phyloP scores from a whole-genome alignment of 1,140 invertebrate genomes.

The Brachystomella parvula region DNA sequence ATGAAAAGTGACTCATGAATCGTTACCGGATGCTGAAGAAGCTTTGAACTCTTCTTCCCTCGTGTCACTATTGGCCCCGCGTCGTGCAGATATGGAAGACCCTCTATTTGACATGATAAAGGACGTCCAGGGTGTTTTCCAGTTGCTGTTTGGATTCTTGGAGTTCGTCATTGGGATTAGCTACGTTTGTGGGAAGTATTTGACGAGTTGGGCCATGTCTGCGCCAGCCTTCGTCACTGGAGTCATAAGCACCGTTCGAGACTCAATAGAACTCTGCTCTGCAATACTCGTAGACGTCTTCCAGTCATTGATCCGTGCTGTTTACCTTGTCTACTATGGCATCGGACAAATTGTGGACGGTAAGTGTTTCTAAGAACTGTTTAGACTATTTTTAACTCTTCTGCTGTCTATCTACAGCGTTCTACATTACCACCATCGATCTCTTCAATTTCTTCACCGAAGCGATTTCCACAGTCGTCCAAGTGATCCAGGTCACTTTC shows the following conservation, averaged over 20 bases:
- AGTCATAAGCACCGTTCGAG: neutral
- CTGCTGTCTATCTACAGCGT: conserved; percentile 4
- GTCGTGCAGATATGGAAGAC: conserved; percentile 18
- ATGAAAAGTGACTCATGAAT: too few species aligned
- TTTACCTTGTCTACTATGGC: conserved; percentile 20
- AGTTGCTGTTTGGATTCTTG: neutral
- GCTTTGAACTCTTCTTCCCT: too few species aligned
- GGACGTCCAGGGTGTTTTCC: conserved; percentile 13
- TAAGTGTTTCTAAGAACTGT: conserved; percentile 11
- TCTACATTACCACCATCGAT: conserved; percentile 8
- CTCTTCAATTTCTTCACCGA: neutral
- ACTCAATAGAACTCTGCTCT: neutral
- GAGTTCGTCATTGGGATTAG: conserved; percentile 20
- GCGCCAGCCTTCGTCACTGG: neutral
- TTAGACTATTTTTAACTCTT: neutral
- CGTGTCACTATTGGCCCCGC: too few species aligned
- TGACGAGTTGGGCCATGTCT: neutral
- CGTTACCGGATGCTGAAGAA: too few species aligned
- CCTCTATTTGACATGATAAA: conserved; percentile 15
- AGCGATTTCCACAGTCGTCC: neutral
- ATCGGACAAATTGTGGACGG: conserved; percentile 22
- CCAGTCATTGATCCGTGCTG: conserved; percentile 1
- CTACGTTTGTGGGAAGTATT: conserved; percentile 24
- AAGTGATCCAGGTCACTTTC: neutral
- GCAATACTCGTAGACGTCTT: conserved; percentile 21